A percentile compares a stretch with the other conserved stretches of the same genome.
Conservation (phyloP, 92 coral and sea anemone genomes). For the Epizoanthus ramosus region DNA sequence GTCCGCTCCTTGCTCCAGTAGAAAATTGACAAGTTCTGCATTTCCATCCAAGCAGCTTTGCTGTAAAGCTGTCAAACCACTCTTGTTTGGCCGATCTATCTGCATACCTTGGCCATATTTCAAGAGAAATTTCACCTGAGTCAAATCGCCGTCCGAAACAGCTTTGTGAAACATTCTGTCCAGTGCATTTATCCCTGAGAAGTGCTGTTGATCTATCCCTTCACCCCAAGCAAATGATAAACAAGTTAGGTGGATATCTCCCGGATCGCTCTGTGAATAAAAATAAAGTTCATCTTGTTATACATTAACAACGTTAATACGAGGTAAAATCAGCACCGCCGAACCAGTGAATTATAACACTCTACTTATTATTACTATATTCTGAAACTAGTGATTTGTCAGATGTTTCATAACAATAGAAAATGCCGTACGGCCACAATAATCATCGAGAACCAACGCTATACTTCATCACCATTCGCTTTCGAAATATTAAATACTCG, state of each 20-base stretch:
- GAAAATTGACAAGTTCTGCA: conserved; percentile 78
- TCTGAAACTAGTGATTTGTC: not conserved
- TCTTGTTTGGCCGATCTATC: conserved; percentile 79
- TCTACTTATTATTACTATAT: not conserved
- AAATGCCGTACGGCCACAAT: not conserved
- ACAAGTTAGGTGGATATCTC: not conserved
- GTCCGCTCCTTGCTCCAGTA: conserved; percentile 93
- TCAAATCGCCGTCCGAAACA: conserved; percentile 92
- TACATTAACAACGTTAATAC: not conserved
- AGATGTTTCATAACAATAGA: not conserved
- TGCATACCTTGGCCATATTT: conserved; percentile 90
- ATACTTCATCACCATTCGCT: not conserved
- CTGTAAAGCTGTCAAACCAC: conserved; percentile 90
- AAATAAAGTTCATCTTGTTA: conserved; percentile 3
- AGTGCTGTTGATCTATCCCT: not conserved
- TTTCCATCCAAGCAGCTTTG: conserved; percentile 88
- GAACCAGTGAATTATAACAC: not conserved
- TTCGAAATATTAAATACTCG: not conserved
- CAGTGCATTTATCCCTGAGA: not conserved
- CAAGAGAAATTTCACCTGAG: conserved; percentile 87
- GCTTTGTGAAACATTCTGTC: conserved; percentile 91
- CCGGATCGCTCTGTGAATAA: conserved; percentile 17
- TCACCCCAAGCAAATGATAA: conserved; percentile 1
- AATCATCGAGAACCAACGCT: too few species aligned
- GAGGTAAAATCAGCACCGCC: not conserved